Evolutionary conservation across 2,888 invertebrate genomes (phyloP).

Genomic region (Papilio gigon): DNA sequence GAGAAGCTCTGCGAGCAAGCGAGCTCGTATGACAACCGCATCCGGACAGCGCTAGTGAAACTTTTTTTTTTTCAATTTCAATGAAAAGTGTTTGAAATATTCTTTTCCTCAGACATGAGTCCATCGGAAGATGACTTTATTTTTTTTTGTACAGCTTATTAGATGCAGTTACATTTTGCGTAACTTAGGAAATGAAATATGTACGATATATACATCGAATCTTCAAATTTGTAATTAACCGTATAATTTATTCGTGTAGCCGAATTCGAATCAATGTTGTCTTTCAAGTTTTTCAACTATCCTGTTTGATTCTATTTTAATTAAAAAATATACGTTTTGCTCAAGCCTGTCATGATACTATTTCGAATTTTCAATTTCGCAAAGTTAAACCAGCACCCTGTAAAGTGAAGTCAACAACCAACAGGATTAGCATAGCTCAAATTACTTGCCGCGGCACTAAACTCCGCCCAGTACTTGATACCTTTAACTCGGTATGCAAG

Average conservation of each 20-base stretch:
- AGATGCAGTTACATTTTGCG: background rate
- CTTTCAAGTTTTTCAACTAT: constrained; percentile 9
- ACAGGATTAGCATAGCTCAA: constrained; percentile 16
- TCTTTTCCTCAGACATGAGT: background rate
- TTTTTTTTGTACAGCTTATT: background rate
- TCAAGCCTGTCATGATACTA: constrained; percentile 14
- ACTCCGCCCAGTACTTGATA: constrained; percentile 15
- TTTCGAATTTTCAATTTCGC: constrained; percentile 7
- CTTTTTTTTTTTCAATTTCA: background rate
- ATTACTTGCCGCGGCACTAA: constrained; percentile 5
- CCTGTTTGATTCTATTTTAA: background rate
- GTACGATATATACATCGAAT: background rate
- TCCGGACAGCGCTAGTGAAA: background rate
- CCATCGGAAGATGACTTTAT: background rate
- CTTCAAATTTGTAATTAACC: background rate
- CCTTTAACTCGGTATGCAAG: constrained; percentile 1
- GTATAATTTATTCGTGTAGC: background rate
- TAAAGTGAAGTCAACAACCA: constrained; percentile 25
- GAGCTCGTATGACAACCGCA: background rate
- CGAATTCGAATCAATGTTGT: constrained; percentile 2
- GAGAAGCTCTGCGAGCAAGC: background rate
- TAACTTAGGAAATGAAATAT: background rate
- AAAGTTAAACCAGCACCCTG: constrained; percentile 7
- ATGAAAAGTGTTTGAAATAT: too few relatives aligned
- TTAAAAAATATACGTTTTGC: background rate